phyloP scores from a whole-genome alignment of 2,113 vertebrate species.

The Myotis yumanensis region DNA sequence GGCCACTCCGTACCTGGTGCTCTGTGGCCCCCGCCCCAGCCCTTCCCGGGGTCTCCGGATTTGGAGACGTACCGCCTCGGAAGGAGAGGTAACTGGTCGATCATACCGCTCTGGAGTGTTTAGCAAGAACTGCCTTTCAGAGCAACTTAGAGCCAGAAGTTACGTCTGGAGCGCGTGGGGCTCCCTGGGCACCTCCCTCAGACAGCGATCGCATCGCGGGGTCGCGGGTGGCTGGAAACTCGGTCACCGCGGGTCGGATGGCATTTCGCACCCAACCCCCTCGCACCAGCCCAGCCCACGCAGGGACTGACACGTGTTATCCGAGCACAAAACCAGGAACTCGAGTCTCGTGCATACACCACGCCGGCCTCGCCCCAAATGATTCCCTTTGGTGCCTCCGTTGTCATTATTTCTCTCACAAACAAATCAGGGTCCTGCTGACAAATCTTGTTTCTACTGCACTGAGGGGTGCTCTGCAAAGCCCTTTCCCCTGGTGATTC shows the following conservation, averaged over 20 bases:
- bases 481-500: neutral
- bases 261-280: conserved; percentile 67
- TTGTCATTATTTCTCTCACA: conserved; percentile 38
- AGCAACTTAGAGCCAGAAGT: conserved; percentile 14
- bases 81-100: neutral
- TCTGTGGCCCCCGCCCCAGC: neutral
- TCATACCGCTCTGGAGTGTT: neutral
- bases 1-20: neutral
- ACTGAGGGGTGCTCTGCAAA: conserved; percentile 42
- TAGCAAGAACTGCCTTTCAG: neutral
- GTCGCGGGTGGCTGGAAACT: conserved; percentile 66
- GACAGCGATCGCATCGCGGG: conserved; percentile 44
- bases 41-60: neutral
- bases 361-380: conserved; percentile 41
- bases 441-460: conserved; percentile 57
- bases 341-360: conserved; percentile 44
- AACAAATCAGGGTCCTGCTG: conserved; percentile 52
- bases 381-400: conserved; percentile 51
- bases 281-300: conserved; percentile 50
- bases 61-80: neutral
- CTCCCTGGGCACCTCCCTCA: conserved; percentile 31
- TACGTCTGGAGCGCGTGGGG: conserved; percentile 48
- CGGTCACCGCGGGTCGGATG: conserved; percentile 44
- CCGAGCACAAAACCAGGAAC: conserved; percentile 25
- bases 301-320: neutral